A percentile compares a stretch with the other conserved stretches of the same genome.
Evolutionary conservation across 2,113 vertebrate genomes (phyloP).

Genomic region (Ammodytes marinus): DNA sequence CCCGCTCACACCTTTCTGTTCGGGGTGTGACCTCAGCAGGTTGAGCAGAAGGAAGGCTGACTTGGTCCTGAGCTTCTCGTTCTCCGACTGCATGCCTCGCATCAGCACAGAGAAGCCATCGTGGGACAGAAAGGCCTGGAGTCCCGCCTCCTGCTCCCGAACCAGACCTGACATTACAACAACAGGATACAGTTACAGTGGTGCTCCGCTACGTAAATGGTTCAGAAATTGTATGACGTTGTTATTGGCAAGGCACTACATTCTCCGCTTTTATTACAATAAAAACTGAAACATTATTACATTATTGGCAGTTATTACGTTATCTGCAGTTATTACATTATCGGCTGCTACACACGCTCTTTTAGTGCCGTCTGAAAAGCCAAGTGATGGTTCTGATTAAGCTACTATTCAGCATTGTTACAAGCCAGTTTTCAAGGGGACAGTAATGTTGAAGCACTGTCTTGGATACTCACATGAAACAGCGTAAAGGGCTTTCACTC

Average conservation of each 20-base stretch:
- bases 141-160: conserved; percentile 89
- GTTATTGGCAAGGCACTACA: too few species aligned
- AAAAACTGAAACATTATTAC: too few species aligned
- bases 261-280: too few species aligned
- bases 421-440: too few species aligned
- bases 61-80: conserved; percentile 91
- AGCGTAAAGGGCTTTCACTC: conserved; percentile 92
- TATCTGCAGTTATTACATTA: too few species aligned
- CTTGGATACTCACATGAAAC: conserved; percentile 89
- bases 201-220: background rate
- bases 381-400: background rate
- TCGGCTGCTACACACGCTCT: too few species aligned
- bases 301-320: too few species aligned
- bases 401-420: background rate
- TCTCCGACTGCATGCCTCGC: conserved; percentile 91
- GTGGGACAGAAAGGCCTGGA: conserved; percentile 87
- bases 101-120: conserved; percentile 93
- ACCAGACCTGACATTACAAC: conserved; percentile 86
- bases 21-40: conserved; percentile 88
- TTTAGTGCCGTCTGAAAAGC: background rate
- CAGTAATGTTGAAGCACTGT: background rate
- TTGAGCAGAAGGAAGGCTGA: conserved; percentile 92
- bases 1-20: conserved; percentile 87
- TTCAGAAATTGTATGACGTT: too few species aligned
- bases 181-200: background rate